Evolutionary conservation across 2,888 invertebrate genomes (phyloP), one percentile per base, ranked within the genome.

Genomic region (Caenorhabditis angaria): DNA sequence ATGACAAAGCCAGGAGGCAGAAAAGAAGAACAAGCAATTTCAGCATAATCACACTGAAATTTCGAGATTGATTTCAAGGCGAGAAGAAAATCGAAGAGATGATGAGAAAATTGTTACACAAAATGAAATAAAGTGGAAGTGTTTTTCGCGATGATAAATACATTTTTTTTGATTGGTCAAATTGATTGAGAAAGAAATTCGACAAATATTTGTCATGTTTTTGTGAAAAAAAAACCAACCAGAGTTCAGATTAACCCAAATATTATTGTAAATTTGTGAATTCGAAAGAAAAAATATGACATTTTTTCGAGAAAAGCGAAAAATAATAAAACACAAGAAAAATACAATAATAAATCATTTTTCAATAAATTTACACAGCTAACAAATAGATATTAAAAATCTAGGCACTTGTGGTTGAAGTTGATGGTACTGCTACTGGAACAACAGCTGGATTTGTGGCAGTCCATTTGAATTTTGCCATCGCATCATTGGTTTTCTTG

Each of bases 401-500:
- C n/a, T 14, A 41, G 41, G 41, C 41, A 41, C 41, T 41, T 41
- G 41, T 41, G 12, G 32, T 32, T 32, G 32, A 8, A 12, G 32
- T 32, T n/a, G n/a, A n/a, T n/a, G n/a, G n/a, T n/a, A n/a, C n/a
- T n/a, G n/a, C n/a, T n/a, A n/a, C n/a, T n/a, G n/a, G n/a, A n/a
- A n/a, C n/a, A 32, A 12, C 32, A 18, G 41, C 41, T 12, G 41
- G 14, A 18, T 12, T 18, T 12, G 41, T 2, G 14, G 77, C 77
- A 22, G 57, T 75, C 80, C 80, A 81, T 61, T 78, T 78, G 69
- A 75, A 78, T 47, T 74, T 77, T 61, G 62, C 68, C 14, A 61
- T 24, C 27, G 24, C 63, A 0, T 32, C 59, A 18, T 51, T 29
- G 25, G 60, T 32, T 14, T 65, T 57, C 4, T 61, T 32, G 18